These are phyloP conservation scores for Salarias fasciatus DNA, from an alignment of 2,797 vertebrate genomes.

Conservation along the genomic window DNA sequence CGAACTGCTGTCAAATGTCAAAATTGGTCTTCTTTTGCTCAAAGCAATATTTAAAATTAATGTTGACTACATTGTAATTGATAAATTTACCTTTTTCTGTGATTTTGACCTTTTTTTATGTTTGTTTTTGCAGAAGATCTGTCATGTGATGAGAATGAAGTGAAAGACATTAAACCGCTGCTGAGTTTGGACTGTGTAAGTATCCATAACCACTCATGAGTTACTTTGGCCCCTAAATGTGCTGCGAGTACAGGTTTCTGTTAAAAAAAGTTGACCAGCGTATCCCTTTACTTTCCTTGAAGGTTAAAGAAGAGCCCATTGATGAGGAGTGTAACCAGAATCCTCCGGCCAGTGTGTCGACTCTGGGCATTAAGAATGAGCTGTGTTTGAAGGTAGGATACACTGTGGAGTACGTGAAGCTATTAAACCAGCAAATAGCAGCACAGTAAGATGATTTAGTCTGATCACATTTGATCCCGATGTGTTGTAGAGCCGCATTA, in stretches of 20 bases:
- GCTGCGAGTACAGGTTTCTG: too few species aligned
- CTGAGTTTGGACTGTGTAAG: conserved; percentile 27
- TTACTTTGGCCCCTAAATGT: too few species aligned
- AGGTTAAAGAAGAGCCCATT: conserved; percentile 94
- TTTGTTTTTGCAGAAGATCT: conserved; percentile 14
- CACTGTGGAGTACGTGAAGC: conserved; percentile 9
- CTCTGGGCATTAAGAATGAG: conserved; percentile 87
- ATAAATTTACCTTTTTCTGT: not conserved
- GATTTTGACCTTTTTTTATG: not conserved
- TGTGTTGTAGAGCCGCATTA: too few species aligned
- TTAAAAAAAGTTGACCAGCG: too few species aligned
- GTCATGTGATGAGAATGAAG: not conserved
- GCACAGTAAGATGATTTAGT: not conserved
- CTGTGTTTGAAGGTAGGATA: conserved; percentile 91
- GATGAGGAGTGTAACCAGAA: conserved; percentile 90
- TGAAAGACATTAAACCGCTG: conserved; percentile 14
- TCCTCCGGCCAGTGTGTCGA: conserved; percentile 75
- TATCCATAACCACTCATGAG: conserved; percentile 3
- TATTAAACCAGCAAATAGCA: not conserved
- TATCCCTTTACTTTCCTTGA: conserved; percentile 71
- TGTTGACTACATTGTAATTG: too few species aligned
- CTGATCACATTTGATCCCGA: not conserved
- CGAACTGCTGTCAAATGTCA: too few species aligned
- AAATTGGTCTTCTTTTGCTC: too few species aligned
- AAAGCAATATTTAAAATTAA: too few species aligned